Conservation (phyloP, 1,140 invertebrate species). For the Pomacea maculata region DNA sequence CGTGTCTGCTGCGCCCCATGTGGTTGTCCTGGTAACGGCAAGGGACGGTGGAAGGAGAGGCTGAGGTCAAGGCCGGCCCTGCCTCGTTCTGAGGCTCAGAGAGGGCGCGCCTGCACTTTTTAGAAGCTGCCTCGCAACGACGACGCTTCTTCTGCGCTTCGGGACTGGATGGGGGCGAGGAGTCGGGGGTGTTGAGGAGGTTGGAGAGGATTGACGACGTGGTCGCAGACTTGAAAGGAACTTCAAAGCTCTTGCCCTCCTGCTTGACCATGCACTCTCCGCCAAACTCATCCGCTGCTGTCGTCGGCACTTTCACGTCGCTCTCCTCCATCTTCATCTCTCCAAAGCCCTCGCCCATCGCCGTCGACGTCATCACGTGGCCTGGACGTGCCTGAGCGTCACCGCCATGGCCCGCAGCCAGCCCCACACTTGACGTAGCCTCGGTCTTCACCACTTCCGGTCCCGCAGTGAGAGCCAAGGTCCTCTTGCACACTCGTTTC, state of each 20-base stretch:
- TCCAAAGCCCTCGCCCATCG: not conserved
- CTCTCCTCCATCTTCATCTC: not conserved
- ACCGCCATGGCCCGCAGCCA: not conserved
- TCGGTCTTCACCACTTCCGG: not conserved
- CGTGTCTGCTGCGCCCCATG: not conserved
- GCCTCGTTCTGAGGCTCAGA: no score
- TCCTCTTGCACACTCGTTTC: conserved; percentile 34
- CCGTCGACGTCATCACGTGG: not conserved
- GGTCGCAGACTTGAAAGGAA: not conserved
- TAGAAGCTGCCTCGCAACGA: no score
- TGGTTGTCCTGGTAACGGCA: conserved; percentile 7
- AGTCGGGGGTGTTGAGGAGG: conserved; percentile 42
- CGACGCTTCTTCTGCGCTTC: conserved; percentile 16
- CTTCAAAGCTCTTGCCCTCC: not conserved
- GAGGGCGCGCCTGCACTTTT: no score
- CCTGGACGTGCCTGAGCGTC: not conserved
- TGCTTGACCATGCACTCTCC: not conserved
- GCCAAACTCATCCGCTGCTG: not conserved
- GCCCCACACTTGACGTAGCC: not conserved
- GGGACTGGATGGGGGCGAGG: conserved; percentile 41
- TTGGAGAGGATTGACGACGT: conserved; percentile 27
- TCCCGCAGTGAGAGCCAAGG: not conserved
- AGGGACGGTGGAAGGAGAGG: no score
- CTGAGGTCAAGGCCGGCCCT: no score
- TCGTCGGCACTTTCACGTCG: not conserved